Base-by-base conservation (phyloP, 2,797 vertebrate genomes). In the Chloroceryle amazona region DNA sequence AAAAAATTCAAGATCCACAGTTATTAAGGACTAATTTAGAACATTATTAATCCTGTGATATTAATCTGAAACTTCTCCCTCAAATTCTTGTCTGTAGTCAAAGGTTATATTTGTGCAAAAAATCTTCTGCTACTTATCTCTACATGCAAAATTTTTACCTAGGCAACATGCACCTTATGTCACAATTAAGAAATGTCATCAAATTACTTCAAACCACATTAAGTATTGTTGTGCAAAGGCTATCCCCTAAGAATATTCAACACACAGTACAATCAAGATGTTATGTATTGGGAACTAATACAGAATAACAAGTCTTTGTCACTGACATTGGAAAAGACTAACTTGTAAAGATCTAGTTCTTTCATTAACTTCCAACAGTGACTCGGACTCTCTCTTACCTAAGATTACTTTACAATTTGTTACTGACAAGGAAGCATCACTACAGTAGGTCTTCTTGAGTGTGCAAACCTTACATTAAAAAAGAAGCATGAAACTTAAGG, bases 31-130 rank as follows among this genome's bases (percentile, higher is more conserved):
- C 22, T 15, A 8, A 37, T 76, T 55, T 49, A 82, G 54, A 46
- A 81, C 37, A 78, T 67, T 51, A 41, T 51, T 54, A 26, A n/a
- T 74, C 29, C 26, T 41, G 9, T 74, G 18, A 39, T 54, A 71
- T 11, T 80, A 55, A 71, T 63, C 65, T 63, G 65, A 90, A 81
- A 33, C 31, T 37, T 93, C 57, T 68, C 83, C 54, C 70, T 86
- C 66, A 81, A 74, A 72, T 88, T 92, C 76, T 42, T 72, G 37
- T 23, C 57, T 83, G n/a, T 31, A 31, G 18, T 17, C 19, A 60
- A 88, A 58, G 13, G 23, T 35, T 39, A 67, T 21, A 61, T 60
- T 58, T 57, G 16, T 39, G 33, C 7, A 84, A 65, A 63, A 73
- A 20, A 5, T 6, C 33, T 46, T 51, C 47, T 70, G 25, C 25